Evolutionary conservation across 1,140 invertebrate genomes (phyloP), one percentile per base, ranked within the genome.

Genomic region (Pseudoatta argentina): DNA sequence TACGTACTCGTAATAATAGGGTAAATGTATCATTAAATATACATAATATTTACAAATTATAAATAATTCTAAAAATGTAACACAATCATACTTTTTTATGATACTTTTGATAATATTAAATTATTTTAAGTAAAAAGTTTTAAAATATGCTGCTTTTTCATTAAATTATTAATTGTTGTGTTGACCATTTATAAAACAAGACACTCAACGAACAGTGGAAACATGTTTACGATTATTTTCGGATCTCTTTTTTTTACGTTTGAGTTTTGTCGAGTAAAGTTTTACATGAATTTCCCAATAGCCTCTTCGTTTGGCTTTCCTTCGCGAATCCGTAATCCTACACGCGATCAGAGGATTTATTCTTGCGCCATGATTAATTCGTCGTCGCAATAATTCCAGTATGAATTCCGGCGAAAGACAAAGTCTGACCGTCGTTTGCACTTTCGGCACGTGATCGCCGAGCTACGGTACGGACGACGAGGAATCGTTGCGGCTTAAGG

Each of bases 351-450:
- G 53, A 55, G 27, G 71, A 67, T 69, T 67, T 66, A n/a, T 79
- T 34, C 69, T 61, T 73, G 34, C 57, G 75, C 39, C 21, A 44
- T 10, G 55, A 77, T 77, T 75, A 48, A 63, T 77, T 48, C 61
- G 30, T 18, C 73, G 39, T 44, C 24, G 55, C 73, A 53, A 81
- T 83, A 83, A 83, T 81, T 88, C 24, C 77, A 30, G 48, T 61
- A 88, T 69, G 55, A 39, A 79, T 44, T 67, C 72, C 55, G 88
- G 87, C 88, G 89, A 90, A 93, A 93, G 91, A 92, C 92, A 93
- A 93, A 93, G 92, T 93, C 92, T 93, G 92, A 91, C 87, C 88
- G 27, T 57, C 86, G 92, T 91, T 93, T 90, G 89, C 90, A 92
- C 88, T 92, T 92, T 91, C 63, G 63, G 90, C 85, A 82, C 67